phyloP scores from a whole-genome alignment of 2,888 invertebrate species.

The Eilema caniola region DNA sequence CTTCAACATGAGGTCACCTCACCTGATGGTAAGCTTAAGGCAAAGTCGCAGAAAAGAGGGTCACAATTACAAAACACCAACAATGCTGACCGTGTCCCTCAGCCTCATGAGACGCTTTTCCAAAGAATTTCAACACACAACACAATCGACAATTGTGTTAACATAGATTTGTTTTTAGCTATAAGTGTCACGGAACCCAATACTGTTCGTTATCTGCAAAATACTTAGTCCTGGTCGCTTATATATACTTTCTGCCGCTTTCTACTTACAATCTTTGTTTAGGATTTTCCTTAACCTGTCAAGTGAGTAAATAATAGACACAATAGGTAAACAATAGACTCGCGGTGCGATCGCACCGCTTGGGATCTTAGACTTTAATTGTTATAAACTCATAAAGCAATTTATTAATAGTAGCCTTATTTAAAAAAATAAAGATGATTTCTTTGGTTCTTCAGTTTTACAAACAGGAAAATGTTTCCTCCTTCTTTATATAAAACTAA shows the following conservation, averaged over 20 bases:
- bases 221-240: constrained; percentile 10
- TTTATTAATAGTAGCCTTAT: constrained; percentile 24
- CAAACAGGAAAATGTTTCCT: constrained; percentile 4
- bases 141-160: no score
- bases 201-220: not conserved
- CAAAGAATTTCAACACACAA: no score
- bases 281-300: constrained; percentile 31
- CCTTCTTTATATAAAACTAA: not conserved
- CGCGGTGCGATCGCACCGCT: no score
- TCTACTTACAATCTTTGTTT: constrained; percentile 29
- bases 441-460: not conserved
- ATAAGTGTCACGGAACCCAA: not conserved
- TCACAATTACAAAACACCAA: no score
- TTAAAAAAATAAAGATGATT: not conserved
- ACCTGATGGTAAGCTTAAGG: no score
- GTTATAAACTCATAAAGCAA: constrained; percentile 20
- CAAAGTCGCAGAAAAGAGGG: no score
- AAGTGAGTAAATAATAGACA: no score
- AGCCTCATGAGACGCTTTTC: no score
- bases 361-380: no score
- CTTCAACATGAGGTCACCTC: no score
- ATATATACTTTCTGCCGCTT: constrained; percentile 15
- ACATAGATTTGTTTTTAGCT: not conserved
- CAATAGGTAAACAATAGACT: no score
- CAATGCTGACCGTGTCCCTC: no score